A percentile compares a stretch with the other conserved stretches of the same genome.
These are phyloP conservation scores for Bubo bubo DNA, from an alignment of 2,113 vertebrate species.

Conservation along the genomic window DNA sequence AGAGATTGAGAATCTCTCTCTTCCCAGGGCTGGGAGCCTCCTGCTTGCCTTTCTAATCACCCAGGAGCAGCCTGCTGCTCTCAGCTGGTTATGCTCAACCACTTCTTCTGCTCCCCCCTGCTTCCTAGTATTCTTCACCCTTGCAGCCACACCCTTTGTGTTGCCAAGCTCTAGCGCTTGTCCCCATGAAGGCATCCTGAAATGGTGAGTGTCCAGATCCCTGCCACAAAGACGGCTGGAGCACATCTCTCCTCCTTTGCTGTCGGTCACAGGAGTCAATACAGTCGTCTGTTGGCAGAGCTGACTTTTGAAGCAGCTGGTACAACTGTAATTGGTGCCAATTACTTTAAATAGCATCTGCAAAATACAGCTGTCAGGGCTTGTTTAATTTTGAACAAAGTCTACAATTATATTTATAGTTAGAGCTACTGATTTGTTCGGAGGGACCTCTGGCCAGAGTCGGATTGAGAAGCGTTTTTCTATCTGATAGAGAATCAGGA, in stretches of 20 bases:
- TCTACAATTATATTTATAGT: background rate
- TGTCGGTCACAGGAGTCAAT: background rate
- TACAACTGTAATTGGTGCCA: background rate
- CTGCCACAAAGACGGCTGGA: background rate
- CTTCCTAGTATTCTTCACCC: background rate
- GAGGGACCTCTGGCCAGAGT: background rate
- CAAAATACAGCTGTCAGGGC: background rate
- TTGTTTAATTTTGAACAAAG: constrained; percentile 26
- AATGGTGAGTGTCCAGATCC: background rate
- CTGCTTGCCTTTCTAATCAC: background rate
- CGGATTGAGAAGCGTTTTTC: background rate
- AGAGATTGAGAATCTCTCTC: background rate
- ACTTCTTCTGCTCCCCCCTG: background rate
- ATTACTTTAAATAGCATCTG: background rate
- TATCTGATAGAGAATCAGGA: background rate
- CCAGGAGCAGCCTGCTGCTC: background rate
- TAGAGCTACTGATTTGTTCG: background rate
- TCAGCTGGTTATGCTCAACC: background rate
- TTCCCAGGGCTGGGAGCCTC: background rate
- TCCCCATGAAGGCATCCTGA: background rate
- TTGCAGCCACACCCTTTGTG: background rate
- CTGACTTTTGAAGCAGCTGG: background rate
- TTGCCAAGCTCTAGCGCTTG: background rate
- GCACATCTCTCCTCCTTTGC: no score
- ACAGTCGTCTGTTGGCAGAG: background rate